These are phyloP conservation scores for Goniozus legneri DNA, from an alignment of 1,140 invertebrate species.

Conservation along the genomic window DNA sequence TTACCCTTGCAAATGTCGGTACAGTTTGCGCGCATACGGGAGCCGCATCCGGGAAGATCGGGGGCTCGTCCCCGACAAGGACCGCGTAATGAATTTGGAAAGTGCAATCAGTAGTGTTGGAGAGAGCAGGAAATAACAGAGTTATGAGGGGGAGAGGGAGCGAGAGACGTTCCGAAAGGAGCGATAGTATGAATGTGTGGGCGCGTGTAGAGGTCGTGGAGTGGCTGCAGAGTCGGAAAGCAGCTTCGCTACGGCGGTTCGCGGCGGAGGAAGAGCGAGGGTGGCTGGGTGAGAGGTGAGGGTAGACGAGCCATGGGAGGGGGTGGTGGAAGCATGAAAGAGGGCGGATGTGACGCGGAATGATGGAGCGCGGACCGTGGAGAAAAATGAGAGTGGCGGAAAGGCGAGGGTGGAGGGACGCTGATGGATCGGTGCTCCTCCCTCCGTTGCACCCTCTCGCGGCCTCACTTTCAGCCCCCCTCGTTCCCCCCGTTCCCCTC, in stretches of 20 bases:
- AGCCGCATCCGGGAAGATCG: background rate
- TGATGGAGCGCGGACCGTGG: conserved; percentile 54
- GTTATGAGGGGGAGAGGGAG: background rate
- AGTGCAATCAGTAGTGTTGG: conserved; percentile 46
- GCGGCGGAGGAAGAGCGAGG: conserved; percentile 9
- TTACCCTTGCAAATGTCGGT: no score
- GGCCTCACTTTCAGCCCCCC: conserved; percentile 22
- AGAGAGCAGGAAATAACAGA: background rate
- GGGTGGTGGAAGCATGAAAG: conserved; percentile 46
- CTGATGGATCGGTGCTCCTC: conserved; percentile 55
- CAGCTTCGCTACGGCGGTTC: conserved; percentile 10
- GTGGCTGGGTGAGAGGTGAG: conserved; percentile 18
- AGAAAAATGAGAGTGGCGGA: conserved; percentile 57
- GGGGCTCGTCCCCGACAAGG: conserved; percentile 15
- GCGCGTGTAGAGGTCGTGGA: background rate
- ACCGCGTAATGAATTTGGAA: conserved; percentile 50
- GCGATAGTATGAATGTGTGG: background rate
- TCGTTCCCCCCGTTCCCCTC: conserved; percentile 21
- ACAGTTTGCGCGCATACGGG: no score
- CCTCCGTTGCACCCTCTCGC: conserved; percentile 35
- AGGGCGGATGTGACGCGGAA: conserved; percentile 56
- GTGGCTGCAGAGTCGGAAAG: conserved; percentile 21
- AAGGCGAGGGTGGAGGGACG: conserved; percentile 55
- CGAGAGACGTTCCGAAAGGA: background rate
- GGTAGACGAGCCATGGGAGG: no score